phyloP scores from a whole-genome alignment of 53 echinoderm and acorn worm species.

The Echinometra lucunter region DNA sequence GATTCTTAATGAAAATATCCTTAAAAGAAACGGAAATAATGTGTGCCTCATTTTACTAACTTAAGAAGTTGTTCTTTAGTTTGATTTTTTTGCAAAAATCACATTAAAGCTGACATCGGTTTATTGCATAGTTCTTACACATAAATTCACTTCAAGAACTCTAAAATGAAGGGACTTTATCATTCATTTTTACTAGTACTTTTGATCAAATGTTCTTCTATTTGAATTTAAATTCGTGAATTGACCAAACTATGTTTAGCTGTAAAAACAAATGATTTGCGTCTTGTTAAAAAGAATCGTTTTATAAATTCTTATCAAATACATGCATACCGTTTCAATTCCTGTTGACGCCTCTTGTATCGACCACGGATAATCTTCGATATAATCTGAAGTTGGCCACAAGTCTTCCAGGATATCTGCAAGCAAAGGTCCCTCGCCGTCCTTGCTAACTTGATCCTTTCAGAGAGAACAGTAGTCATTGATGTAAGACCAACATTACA shows the following conservation, averaged over 20 bases:
- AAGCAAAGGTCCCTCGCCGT: background rate
- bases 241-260: too few species aligned
- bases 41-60: too few species aligned
- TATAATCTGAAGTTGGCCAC: background rate
- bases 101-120: too few species aligned
- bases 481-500: too few species aligned
- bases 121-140: too few species aligned
- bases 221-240: background rate
- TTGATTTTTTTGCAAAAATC: too few species aligned
- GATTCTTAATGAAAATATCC: background rate
- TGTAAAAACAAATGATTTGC: background rate
- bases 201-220: background rate
- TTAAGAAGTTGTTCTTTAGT: too few species aligned
- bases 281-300: background rate
- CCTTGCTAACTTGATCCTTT: background rate
- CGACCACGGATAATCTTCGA: background rate
- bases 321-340: conserved; percentile 43
- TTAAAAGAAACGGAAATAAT: background rate
- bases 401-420: background rate
- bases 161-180: background rate
- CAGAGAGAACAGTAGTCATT: background rate
- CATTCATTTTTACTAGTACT: background rate
- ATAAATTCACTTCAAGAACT: too few species aligned
- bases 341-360: conserved; percentile 54
- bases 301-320: background rate